Percentiles rank a stretch among this genome's conserved stretches.
These are phyloP conservation scores for Platichthys stellatus DNA, from an alignment of 2,113 vertebrate genomes.

Conservation along the genomic window DNA sequence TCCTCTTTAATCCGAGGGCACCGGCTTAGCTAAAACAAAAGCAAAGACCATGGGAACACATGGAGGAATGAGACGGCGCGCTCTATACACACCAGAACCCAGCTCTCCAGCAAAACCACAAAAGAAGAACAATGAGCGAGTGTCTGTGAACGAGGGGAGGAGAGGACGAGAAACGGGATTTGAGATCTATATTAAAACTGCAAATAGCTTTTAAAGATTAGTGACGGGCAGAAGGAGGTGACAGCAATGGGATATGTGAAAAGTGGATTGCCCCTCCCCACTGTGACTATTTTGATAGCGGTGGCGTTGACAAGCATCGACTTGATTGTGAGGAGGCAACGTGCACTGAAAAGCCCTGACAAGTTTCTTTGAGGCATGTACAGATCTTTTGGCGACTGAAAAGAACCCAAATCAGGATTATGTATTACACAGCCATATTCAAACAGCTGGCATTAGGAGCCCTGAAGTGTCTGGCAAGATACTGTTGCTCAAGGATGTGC, in stretches of 20 bases:
- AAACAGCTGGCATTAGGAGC: constrained; percentile 73
- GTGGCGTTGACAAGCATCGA: constrained; percentile 73
- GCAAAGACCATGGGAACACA: constrained; percentile 74
- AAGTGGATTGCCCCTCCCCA: constrained; percentile 74
- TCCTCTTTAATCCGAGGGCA: constrained; percentile 77
- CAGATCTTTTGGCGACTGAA: constrained; percentile 72
- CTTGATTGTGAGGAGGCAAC: constrained; percentile 73
- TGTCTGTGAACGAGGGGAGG: constrained; percentile 23
- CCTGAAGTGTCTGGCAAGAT: constrained; percentile 67
- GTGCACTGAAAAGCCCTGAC: constrained; percentile 73
- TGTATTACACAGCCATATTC: constrained; percentile 75
- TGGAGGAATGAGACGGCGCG: constrained; percentile 67
- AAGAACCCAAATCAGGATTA: constrained; percentile 80
- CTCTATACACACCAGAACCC: constrained; percentile 55
- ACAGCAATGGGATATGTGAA: constrained; percentile 76
- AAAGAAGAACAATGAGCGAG: constrained; percentile 68
- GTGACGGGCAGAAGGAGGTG: constrained; percentile 77
- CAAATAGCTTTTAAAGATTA: constrained; percentile 84
- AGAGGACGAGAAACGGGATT: constrained; percentile 76
- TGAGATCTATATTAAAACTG: constrained; percentile 85
- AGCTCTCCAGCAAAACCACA: constrained; percentile 68
- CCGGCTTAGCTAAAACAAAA: constrained; percentile 81
- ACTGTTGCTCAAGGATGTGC: constrained; percentile 58
- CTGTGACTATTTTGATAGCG: constrained; percentile 77
- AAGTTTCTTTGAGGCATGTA: constrained; percentile 76